phyloP scores from a whole-genome alignment of 2,888 invertebrate genomes.

The Acrocyrtus sp. region DNA sequence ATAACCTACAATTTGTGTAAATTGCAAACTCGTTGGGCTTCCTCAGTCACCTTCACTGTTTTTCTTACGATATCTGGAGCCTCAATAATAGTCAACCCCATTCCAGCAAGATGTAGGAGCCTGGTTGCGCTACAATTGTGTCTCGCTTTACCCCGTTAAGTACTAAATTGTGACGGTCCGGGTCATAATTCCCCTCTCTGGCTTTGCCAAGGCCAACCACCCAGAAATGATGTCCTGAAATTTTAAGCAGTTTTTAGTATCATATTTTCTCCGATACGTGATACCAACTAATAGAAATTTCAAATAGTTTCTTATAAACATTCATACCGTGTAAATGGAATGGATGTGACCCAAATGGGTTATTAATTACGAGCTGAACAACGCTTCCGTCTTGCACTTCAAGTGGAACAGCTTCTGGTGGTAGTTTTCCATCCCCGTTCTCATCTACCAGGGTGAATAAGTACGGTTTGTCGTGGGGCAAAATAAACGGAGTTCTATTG shows the following conservation, averaged over 20 bases:
- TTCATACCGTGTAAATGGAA: conserved; percentile 56
- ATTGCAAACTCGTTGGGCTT: neutral
- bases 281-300: too few species aligned
- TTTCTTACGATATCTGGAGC: conserved; percentile 6
- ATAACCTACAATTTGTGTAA: too few species aligned
- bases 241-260: too few species aligned
- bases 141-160: conserved; percentile 33
- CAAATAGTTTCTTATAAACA: too few species aligned
- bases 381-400: conserved; percentile 19
- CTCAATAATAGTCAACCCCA: conserved; percentile 35
- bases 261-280: too few species aligned
- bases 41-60: neutral
- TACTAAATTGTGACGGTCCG: neutral
- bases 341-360: conserved; percentile 34
- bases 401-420: conserved; percentile 1
- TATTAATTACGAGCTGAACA: conserved; percentile 43
- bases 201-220: conserved; percentile 46
- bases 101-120: conserved; percentile 27
- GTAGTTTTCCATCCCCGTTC: conserved; percentile 17
- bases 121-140: conserved; percentile 12
- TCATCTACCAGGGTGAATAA: conserved; percentile 19
- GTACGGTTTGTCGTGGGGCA: conserved; percentile 24
- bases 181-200: conserved; percentile 32
- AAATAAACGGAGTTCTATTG: conserved; percentile 27
- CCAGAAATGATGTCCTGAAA: conserved; percentile 56